These are phyloP conservation scores for Mesochorus sp. DNA, from an alignment of 2,888 invertebrate genomes.

Conservation along the genomic window DNA sequence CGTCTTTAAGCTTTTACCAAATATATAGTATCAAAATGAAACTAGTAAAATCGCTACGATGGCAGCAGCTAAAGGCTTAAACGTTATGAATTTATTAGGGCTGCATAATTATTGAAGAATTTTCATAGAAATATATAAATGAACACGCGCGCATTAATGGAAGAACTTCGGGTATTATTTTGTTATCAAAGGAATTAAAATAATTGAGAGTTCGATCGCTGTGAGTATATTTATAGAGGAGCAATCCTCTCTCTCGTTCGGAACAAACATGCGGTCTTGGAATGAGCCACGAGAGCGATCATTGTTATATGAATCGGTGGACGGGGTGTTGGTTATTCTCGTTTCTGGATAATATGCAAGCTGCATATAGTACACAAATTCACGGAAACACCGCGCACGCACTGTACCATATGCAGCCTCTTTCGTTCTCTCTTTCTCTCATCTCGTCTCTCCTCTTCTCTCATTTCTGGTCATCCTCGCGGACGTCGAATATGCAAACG, in stretches of 20 bases:
- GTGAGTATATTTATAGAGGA: too few relatives aligned
- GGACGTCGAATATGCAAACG: slow-evolving; percentile 55
- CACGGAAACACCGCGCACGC: background rate
- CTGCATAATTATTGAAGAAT: too few relatives aligned
- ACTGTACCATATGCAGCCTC: background rate
- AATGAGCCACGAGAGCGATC: slow-evolving; percentile 30
- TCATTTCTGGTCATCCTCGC: background rate
- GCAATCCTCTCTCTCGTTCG: background rate
- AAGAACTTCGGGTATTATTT: too few relatives aligned
- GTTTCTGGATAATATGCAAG: slow-evolving; percentile 34
- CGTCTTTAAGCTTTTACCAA: too few relatives aligned
- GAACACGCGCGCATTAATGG: too few relatives aligned
- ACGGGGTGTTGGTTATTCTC: slow-evolving; percentile 10
- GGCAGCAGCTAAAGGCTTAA: too few relatives aligned
- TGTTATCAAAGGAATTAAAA: too few relatives aligned
- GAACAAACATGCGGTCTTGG: background rate
- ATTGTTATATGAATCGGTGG: slow-evolving; percentile 18
- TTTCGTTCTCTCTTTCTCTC: background rate
- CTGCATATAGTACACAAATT: background rate
- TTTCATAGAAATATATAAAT: too few relatives aligned
- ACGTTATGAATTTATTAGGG: too few relatives aligned
- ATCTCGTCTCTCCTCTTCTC: background rate
- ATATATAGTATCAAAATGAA: too few relatives aligned
- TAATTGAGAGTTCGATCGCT: too few relatives aligned
- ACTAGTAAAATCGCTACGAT: too few relatives aligned